These are phyloP conservation scores for Microdon myrmicae DNA, from an alignment of 2,888 invertebrate genomes.

Conservation along the genomic window DNA sequence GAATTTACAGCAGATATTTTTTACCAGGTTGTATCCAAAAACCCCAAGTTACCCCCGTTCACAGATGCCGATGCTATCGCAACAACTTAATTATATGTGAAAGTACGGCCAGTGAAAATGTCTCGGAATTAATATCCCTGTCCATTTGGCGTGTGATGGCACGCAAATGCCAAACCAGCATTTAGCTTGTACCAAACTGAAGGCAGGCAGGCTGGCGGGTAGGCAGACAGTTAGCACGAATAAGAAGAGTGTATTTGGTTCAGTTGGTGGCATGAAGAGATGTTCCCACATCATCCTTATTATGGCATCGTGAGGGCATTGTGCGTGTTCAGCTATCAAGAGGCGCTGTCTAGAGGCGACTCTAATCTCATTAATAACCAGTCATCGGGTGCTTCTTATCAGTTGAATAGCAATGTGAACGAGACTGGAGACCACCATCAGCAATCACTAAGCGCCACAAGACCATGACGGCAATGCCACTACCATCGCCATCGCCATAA, in stretches of 20 bases:
- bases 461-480: constrained; percentile 40
- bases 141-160: constrained; percentile 43
- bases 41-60: constrained; percentile 39
- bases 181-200: too few species aligned
- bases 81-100: constrained; percentile 52
- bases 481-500: constrained; percentile 26
- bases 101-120: constrained; percentile 44
- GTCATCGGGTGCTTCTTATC: constrained; percentile 52
- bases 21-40: too few species aligned
- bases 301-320: constrained; percentile 51
- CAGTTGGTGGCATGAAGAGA: constrained; percentile 22
- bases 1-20: too few species aligned
- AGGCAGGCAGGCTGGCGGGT: too few species aligned
- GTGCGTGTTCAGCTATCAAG: constrained; percentile 51
- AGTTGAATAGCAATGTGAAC: constrained; percentile 38
- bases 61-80: constrained; percentile 44
- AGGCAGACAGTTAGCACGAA: constrained; percentile 28
- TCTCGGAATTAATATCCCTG: constrained; percentile 48
- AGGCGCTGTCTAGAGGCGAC: constrained; percentile 51
- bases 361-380: constrained; percentile 53
- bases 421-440: constrained; percentile 33
- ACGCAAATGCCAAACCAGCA: constrained; percentile 48
- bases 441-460: constrained; percentile 39
- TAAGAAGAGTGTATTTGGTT: constrained; percentile 24
- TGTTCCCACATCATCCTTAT: constrained; percentile 44